Evolutionary conservation across 2,797 vertebrate species (phyloP).

Genomic region (Pipistrellus nathusii): DNA sequence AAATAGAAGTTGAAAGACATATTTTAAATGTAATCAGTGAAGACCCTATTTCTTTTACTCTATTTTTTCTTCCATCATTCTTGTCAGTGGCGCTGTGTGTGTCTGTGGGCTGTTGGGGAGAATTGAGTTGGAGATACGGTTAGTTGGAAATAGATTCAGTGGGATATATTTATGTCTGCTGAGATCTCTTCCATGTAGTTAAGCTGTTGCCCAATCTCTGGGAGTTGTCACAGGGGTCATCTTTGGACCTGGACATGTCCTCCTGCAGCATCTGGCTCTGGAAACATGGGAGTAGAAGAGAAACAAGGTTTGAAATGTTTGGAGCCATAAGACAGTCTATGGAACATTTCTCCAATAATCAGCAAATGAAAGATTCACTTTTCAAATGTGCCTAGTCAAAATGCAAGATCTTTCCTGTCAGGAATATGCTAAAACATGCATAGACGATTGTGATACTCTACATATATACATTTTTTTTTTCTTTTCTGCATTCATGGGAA

Average conservation of each 20-base stretch:
- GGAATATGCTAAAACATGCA: neutral
- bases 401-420: conserved; percentile 4
- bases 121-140: neutral
- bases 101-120: neutral
- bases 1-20: neutral
- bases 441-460: neutral
- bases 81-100: neutral
- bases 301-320: neutral
- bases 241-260: neutral
- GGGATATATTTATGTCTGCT: neutral
- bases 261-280: neutral
- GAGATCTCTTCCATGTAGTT: neutral
- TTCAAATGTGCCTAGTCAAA: neutral
- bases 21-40: neutral
- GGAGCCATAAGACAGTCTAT: neutral
- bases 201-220: neutral
- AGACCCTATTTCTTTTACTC: neutral
- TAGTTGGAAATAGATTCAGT: neutral
- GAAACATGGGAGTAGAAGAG: neutral
- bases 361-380: neutral
- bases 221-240: neutral
- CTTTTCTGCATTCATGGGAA: neutral
- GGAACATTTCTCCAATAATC: neutral
- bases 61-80: neutral
- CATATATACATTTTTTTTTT: neutral